These are phyloP conservation scores for Bryconaethiops microstoma DNA, from an alignment of 2,797 vertebrate species.

Conservation along the genomic window DNA sequence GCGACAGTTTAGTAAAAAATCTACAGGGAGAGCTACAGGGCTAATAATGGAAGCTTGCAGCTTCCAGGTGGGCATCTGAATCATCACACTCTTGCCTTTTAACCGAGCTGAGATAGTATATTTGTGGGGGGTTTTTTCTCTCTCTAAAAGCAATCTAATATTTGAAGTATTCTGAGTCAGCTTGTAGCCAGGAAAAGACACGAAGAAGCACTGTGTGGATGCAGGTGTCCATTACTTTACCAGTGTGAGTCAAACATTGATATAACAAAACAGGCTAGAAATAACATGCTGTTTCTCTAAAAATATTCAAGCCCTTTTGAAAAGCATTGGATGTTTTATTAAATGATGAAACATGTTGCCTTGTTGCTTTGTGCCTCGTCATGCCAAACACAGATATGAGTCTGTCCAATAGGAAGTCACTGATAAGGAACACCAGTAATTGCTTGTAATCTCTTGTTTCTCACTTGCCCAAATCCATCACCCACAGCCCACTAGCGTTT, in stretches of 20 bases:
- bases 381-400: not conserved
- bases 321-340: not conserved
- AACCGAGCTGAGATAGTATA: too few relatives aligned
- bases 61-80: too few relatives aligned
- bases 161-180: too few relatives aligned
- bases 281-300: not conserved
- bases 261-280: not conserved
- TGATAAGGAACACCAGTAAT: not conserved
- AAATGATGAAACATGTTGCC: not conserved
- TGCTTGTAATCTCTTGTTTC: constrained; percentile 18
- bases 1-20: not conserved
- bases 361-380: not conserved
- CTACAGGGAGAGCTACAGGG: not conserved
- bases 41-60: too few relatives aligned
- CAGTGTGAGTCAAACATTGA: not conserved
- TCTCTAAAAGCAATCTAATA: too few relatives aligned
- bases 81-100: too few relatives aligned
- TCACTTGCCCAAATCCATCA: constrained; percentile 1
- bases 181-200: not conserved
- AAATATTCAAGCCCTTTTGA: not conserved
- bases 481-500: not conserved
- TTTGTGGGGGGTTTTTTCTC: too few relatives aligned
- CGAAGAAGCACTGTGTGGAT: not conserved
- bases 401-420: not conserved
- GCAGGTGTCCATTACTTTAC: not conserved